Base-by-base conservation (phyloP, 2,113 vertebrate genomes). In the Heterotis niloticus region DNA sequence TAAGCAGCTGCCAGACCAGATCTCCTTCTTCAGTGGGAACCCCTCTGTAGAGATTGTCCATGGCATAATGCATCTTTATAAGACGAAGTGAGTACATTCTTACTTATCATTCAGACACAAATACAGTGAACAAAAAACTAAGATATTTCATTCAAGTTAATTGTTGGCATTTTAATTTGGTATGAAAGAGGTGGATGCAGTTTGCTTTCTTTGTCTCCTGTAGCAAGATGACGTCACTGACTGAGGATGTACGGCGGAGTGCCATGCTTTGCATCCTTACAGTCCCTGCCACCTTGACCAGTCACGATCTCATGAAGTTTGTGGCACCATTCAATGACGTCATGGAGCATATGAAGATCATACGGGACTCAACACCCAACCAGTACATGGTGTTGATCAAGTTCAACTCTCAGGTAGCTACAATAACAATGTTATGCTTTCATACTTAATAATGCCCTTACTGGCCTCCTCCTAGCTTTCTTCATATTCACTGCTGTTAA, bases 261-360 rank as follows among this genome's bases (percentile, higher is more conserved):
- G 96, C 98, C 78, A 98, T 99, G 96, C 94, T 99, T 57, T 99
- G 96, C 71, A 94, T 99, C 85, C 96, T 99, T 79, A 96, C 96
- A 0, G 97, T 99, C 28, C 97, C 97, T 0, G 95, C 98, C 7
- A 95, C 96, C 16, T 98, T 98, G 97, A 99, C 96, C 83, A 98
- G 96, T 81, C 97, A 98, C 0, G 98, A 99, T 89, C 96, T 99
- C 83, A 98, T 98, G 96, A 98, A 96, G 92, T 98, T 99, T n/a
- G 89, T 99, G 88, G 97, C 96, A 12, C 95, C 96, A 0, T 98
- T 95, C 86, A 96, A 96, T 10, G 97, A 99, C 0, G 97, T 96
- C 28, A 98, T 98, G 14, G 96, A 98, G 88, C 98, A 99, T 86
- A 98, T 99, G 97, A 99, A 99, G 90, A 98, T 99, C 88, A 99